Evolutionary conservation across 2,797 vertebrate genomes (phyloP).

Genomic region (Tenualosa ilisha): DNA sequence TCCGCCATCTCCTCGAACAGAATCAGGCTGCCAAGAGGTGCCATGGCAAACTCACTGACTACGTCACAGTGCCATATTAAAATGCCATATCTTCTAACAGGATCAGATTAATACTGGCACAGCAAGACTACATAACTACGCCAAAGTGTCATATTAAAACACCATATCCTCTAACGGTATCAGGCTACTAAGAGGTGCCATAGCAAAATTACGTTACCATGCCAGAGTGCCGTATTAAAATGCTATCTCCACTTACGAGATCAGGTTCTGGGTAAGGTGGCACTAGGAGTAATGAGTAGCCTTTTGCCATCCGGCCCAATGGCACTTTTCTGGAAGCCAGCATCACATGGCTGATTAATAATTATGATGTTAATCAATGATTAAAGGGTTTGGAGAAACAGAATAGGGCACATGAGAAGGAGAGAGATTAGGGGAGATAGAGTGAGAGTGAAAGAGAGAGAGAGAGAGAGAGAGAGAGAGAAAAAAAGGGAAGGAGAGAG

Average conservation of each 20-base stretch:
- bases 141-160: no score
- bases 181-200: no score
- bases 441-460: background rate
- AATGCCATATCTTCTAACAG: no score
- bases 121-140: no score
- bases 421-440: background rate
- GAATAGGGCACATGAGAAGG: background rate
- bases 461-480: background rate
- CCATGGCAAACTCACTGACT: no score
- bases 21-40: no score
- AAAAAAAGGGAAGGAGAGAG: background rate
- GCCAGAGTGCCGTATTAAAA: background rate
- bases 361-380: slow-evolving; percentile 23
- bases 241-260: background rate
- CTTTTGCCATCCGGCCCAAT: background rate
- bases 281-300: slow-evolving; percentile 11
- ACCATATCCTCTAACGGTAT: no score
- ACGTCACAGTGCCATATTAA: no score
- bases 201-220: no score
- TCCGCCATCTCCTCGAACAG: background rate
- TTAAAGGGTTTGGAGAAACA: background rate
- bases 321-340: background rate
- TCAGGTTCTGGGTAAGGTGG: background rate
- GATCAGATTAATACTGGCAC: no score
- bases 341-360: slow-evolving; percentile 13